Evolutionary conservation across 2,888 invertebrate species (phyloP).

Genomic region (Synanthedon andrenaeformis): DNA sequence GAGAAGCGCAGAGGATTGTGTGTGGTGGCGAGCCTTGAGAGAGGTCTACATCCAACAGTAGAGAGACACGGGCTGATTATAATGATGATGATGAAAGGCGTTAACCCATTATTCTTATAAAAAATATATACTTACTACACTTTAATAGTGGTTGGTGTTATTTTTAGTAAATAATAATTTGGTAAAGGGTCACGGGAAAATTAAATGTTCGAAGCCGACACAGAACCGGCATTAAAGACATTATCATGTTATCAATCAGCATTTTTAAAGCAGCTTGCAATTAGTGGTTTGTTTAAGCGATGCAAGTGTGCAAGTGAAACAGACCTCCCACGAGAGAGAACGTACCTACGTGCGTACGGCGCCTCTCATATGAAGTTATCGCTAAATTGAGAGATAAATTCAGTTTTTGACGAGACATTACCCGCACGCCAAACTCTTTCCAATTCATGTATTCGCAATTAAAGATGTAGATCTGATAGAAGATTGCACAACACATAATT

Average conservation of each 20-base stretch:
- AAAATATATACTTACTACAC: too few relatives aligned
- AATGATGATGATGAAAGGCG: too few relatives aligned
- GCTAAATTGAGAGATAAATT: conserved; percentile 62
- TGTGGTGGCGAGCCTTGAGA: too few relatives aligned
- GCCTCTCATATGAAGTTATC: conserved; percentile 54
- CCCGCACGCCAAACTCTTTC: conserved; percentile 5
- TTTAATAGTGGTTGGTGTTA: too few relatives aligned
- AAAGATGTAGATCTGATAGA: too few relatives aligned
- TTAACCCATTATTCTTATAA: too few relatives aligned
- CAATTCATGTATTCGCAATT: too few relatives aligned
- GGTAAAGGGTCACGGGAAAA: conserved; percentile 24
- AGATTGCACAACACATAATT: too few relatives aligned
- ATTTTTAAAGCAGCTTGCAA: conserved; percentile 53
- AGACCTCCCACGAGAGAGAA: conserved; percentile 35
- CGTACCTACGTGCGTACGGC: conserved; percentile 24
- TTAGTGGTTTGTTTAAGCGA: conserved; percentile 36
- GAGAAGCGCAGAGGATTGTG: too few relatives aligned
- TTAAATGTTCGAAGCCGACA: conserved; percentile 36
- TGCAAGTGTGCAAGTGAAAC: conserved; percentile 23
- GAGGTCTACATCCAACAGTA: too few relatives aligned
- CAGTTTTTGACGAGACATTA: conserved; percentile 52
- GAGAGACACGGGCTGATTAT: too few relatives aligned
- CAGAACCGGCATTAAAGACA: conserved; percentile 49
- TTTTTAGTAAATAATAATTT: neutral
- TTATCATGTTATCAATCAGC: conserved; percentile 61